These are phyloP conservation scores for Amblyteles armatorius DNA, from an alignment of 2,888 invertebrate genomes.

Conservation along the genomic window DNA sequence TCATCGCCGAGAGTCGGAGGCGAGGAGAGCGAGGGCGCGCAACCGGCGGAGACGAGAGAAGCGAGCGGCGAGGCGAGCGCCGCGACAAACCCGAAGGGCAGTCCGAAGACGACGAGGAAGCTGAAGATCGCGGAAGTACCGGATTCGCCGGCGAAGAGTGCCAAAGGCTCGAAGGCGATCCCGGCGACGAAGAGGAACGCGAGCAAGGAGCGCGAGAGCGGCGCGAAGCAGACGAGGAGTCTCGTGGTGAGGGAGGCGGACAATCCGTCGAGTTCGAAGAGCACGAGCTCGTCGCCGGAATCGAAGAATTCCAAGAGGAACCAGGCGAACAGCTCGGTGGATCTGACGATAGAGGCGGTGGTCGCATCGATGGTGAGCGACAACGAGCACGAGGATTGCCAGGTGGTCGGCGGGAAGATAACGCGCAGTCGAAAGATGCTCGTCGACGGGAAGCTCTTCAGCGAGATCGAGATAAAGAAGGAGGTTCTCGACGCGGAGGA, in stretches of 20 bases:
- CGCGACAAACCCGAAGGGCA: conserved; percentile 71
- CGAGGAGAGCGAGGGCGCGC: conserved; percentile 54
- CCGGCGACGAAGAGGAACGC: conserved; percentile 71
- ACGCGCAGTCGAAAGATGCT: conserved; percentile 78
- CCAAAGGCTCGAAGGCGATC: conserved; percentile 71
- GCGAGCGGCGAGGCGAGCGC: conserved; percentile 48
- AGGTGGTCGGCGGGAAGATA: conserved; percentile 75
- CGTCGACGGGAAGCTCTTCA: conserved; percentile 71
- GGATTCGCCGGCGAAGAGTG: conserved; percentile 72
- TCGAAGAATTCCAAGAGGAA: conserved; percentile 54
- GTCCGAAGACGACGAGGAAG: conserved; percentile 78
- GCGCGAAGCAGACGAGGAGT: conserved; percentile 68
- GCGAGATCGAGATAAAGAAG: conserved; percentile 78
- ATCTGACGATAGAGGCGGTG: conserved; percentile 82
- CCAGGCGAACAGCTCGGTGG: conserved; percentile 77
- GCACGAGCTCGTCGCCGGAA: conserved; percentile 45
- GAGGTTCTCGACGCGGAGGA: conserved; percentile 75
- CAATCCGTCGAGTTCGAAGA: conserved; percentile 37
- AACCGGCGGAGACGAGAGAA: background rate
- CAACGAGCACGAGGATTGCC: conserved; percentile 74
- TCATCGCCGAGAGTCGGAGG: conserved; percentile 44
- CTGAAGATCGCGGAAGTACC: conserved; percentile 64
- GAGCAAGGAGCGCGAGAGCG: conserved; percentile 68
- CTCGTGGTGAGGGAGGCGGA: conserved; percentile 64
- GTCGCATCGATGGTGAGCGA: conserved; percentile 82